phyloP scores from a whole-genome alignment of 2,797 vertebrate genomes.

The Eidolon dupreanum region DNA sequence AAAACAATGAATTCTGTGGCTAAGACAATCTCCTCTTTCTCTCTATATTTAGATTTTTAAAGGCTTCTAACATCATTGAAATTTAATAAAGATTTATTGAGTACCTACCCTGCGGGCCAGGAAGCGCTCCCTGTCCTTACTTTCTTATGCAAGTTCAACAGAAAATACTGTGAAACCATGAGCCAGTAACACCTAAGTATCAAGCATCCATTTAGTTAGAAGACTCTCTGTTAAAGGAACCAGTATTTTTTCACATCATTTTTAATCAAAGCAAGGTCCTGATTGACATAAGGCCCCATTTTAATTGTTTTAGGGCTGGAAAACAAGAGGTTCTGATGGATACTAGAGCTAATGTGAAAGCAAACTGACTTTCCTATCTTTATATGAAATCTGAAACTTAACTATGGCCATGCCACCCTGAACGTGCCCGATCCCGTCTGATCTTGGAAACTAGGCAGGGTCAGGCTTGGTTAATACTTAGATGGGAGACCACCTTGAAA shows the following conservation, averaged over 20 bases:
- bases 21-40: neutral
- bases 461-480: too few relatives aligned
- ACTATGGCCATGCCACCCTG: too few relatives aligned
- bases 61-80: conserved; percentile 20
- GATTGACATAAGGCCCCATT: neutral
- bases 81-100: conserved; percentile 22
- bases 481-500: too few relatives aligned
- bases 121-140: neutral
- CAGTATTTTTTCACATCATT: neutral
- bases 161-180: neutral
- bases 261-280: conserved; percentile 22
- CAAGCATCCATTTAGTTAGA: neutral
- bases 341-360: neutral
- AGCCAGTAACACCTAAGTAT: neutral
- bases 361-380: conserved; percentile 19
- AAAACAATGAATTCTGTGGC: neutral
- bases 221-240: neutral
- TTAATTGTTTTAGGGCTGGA: conserved; percentile 20
- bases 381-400: neutral
- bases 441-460: too few relatives aligned
- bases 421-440: too few relatives aligned
- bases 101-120: neutral
- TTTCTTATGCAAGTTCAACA: neutral
- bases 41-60: neutral
- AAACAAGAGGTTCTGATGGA: conserved; percentile 39